phyloP scores from a whole-genome alignment of 2,113 vertebrate genomes.

The Tyto alba region DNA sequence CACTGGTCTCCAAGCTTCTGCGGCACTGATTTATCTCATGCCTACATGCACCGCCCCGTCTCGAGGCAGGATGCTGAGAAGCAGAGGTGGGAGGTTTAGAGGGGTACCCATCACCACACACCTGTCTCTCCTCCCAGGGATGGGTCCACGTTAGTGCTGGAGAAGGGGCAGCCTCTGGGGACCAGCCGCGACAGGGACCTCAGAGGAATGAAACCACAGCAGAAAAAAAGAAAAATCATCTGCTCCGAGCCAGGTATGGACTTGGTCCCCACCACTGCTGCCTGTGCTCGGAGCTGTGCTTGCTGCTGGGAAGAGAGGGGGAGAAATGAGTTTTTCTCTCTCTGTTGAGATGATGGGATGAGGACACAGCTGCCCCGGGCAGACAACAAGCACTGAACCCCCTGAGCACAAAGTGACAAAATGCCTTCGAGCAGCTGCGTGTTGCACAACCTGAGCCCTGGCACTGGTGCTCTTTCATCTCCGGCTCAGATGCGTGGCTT shows the following conservation, averaged over 20 bases:
- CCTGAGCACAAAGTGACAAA: neutral
- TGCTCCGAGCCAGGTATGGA: neutral
- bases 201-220: neutral
- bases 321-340: neutral
- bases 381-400: neutral
- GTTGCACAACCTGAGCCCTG: neutral
- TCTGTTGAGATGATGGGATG: neutral
- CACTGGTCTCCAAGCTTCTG: neutral
- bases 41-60: neutral
- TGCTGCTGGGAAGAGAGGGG: neutral
- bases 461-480: neutral
- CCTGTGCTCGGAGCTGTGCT: fast-evolving
- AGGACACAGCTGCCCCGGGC: neutral
- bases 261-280: neutral
- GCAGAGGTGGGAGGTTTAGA: neutral
- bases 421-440: fast-evolving
- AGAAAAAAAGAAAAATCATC: neutral
- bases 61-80: neutral
- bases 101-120: neutral
- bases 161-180: neutral
- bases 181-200: neutral
- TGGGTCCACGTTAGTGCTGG: no score
- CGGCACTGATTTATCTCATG: neutral
- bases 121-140: neutral
- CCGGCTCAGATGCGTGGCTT: fast-evolving